Evolutionary conservation across 2,888 invertebrate genomes (phyloP).

Genomic region (Chaetogeoica ovagalla): DNA sequence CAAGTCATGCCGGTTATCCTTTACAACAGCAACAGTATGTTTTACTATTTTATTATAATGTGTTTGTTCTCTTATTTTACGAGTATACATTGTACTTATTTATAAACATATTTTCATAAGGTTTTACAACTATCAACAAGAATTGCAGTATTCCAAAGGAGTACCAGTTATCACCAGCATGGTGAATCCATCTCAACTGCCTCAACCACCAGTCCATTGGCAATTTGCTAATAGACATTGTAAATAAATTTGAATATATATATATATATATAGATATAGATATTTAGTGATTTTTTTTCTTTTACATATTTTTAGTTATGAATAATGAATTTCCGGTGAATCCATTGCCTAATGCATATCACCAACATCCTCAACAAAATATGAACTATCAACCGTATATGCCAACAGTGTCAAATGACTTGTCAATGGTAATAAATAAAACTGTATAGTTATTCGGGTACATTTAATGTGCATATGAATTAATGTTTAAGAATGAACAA

Average conservation of each 20-base stretch:
- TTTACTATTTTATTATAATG: not conserved
- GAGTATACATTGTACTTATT: not conserved
- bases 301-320: slow-evolving; percentile 8
- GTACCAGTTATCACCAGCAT: slow-evolving; percentile 17
- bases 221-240: slow-evolving; percentile 31
- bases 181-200: slow-evolving; percentile 39
- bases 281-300: slow-evolving; percentile 8
- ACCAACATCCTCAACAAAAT: slow-evolving; percentile 27
- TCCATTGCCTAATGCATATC: slow-evolving; percentile 2
- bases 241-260: slow-evolving; percentile 22
- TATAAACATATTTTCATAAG: slow-evolving; percentile 5
- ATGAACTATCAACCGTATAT: slow-evolving; percentile 9
- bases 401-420: slow-evolving; percentile 7
- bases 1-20: not conserved
- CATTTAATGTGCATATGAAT: slow-evolving; percentile 32
- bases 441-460: slow-evolving; percentile 16
- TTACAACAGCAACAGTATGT: slow-evolving; percentile 35
- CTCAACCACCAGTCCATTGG: slow-evolving; percentile 47
- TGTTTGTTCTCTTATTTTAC: not conserved
- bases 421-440: slow-evolving; percentile 37
- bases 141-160: slow-evolving; percentile 23
- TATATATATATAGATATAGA: not conserved
- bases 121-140: slow-evolving; percentile 34
- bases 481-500: slow-evolving; percentile 46
- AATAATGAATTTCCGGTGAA: slow-evolving; percentile 24